Evolutionary conservation across 1,140 invertebrate genomes (phyloP).

Genomic region (Tetragnatha versicolor): DNA sequence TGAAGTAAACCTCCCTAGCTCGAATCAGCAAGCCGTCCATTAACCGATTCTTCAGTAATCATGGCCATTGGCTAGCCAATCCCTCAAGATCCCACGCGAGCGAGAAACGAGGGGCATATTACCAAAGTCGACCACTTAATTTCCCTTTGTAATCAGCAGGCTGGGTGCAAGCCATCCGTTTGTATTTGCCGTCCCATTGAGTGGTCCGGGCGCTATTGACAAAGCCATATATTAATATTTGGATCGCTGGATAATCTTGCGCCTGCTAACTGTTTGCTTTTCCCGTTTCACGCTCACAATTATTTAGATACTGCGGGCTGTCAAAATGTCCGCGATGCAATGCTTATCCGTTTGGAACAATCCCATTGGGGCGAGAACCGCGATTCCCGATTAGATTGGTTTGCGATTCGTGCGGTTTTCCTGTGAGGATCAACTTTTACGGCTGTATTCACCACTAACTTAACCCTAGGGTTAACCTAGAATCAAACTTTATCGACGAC

Average conservation of each 20-base stretch:
- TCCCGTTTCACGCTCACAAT: constrained; percentile 12
- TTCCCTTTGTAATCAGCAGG: background rate
- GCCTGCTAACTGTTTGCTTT: constrained; percentile 17
- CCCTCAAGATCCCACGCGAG: constrained; percentile 10
- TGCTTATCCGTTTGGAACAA: constrained; percentile 9
- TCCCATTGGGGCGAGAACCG: no score
- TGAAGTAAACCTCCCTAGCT: no score
- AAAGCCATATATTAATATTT: constrained; percentile 27
- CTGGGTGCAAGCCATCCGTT: constrained; percentile 1
- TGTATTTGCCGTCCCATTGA: constrained; percentile 27
- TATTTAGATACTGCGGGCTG: constrained; percentile 10
- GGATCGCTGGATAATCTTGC: constrained; percentile 13
- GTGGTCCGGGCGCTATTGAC: background rate
- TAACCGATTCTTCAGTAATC: no score
- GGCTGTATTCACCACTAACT: no score
- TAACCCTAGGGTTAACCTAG: no score
- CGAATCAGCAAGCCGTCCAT: no score
- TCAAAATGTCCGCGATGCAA: constrained; percentile 11
- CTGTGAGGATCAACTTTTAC: no score
- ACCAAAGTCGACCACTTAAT: background rate
- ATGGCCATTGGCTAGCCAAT: no score
- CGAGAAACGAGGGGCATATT: background rate
- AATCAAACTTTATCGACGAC: no score
- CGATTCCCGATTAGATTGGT: no score
- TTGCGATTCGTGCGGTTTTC: no score